Evolutionary conservation across 1,140 invertebrate species (phyloP).

Genomic region (Saccostrea glomerata): DNA sequence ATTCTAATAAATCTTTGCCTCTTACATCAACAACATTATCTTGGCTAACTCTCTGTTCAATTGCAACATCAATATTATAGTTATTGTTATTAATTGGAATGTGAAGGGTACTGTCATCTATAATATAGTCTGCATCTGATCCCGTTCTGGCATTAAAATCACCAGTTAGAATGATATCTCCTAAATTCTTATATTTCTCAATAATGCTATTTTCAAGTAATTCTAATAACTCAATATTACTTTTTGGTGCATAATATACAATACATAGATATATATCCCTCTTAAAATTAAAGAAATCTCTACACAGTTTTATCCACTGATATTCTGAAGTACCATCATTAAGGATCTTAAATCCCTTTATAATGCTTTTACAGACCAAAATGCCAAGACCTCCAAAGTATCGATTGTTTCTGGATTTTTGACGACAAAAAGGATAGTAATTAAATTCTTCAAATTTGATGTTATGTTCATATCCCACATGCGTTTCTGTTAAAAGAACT

Average conservation of each 20-base stretch:
- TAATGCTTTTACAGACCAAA: not conserved
- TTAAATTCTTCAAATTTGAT: conserved; percentile 8
- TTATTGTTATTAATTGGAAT: conserved; percentile 16
- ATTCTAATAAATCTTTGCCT: not conserved
- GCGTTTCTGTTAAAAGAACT: conserved; percentile 22
- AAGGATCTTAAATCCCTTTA: too few species aligned
- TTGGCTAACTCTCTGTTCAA: conserved; percentile 3
- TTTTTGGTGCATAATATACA: conserved; percentile 24
- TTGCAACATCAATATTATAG: conserved; percentile 10
- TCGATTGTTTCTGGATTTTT: conserved; percentile 11
- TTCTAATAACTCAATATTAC: conserved; percentile 11
- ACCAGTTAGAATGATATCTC: not conserved
- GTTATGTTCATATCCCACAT: conserved; percentile 29
- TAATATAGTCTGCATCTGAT: not conserved
- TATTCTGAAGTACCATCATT: too few species aligned
- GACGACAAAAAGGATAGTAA: not conserved
- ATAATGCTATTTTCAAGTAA: conserved; percentile 8
- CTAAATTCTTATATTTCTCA: conserved; percentile 16
- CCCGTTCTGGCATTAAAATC: too few species aligned
- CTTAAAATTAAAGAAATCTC: conserved; percentile 1
- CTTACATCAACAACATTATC: conserved; percentile 13
- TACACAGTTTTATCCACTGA: too few species aligned
- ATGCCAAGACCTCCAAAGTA: conserved; percentile 33
- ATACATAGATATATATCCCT: conserved; percentile 39
- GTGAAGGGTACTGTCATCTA: conserved; percentile 1